Evolutionary conservation across 1,140 invertebrate genomes (phyloP).

Genomic region (Macrosteles quadrilineatus): DNA sequence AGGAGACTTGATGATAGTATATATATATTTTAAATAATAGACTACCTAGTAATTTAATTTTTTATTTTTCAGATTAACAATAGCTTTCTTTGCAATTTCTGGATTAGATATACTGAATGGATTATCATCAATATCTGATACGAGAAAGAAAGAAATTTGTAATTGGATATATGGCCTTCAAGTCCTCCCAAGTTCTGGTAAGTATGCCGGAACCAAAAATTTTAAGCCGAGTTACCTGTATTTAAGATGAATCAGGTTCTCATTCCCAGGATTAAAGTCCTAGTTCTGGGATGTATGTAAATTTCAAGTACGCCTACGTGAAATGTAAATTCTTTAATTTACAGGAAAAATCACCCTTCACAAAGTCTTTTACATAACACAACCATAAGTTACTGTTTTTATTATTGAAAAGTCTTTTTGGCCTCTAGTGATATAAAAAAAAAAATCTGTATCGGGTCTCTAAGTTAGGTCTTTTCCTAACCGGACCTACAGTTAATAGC

Average conservation of each 20-base stretch:
- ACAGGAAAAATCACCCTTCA: neutral
- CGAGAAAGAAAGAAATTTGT: constrained; percentile 69
- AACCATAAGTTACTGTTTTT: too few species aligned
- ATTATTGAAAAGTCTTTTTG: too few species aligned
- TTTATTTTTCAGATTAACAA: constrained; percentile 69
- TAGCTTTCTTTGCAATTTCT: constrained; percentile 87
- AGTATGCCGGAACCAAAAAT: constrained; percentile 52
- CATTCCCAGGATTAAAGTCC: neutral
- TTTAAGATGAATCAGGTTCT: constrained; percentile 24
- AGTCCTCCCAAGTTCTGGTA: constrained; percentile 59
- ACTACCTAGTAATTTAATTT: too few species aligned
- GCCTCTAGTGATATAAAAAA: too few species aligned
- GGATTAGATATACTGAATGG: constrained; percentile 83
- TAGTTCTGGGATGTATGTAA: constrained; percentile 14
- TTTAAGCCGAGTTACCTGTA: constrained; percentile 29
- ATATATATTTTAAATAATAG: too few species aligned
- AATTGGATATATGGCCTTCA: constrained; percentile 91
- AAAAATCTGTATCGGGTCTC: too few species aligned
- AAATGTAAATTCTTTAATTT: neutral
- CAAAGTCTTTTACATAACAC: constrained; percentile 22
- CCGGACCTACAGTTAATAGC: too few species aligned
- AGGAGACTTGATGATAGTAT: too few species aligned
- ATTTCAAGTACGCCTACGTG: neutral
- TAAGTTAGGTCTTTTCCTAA: too few species aligned
- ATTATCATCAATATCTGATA: constrained; percentile 64